These are phyloP conservation scores for Todiramphus saurophagus DNA, from an alignment of 2,113 vertebrate genomes.

Conservation along the genomic window DNA sequence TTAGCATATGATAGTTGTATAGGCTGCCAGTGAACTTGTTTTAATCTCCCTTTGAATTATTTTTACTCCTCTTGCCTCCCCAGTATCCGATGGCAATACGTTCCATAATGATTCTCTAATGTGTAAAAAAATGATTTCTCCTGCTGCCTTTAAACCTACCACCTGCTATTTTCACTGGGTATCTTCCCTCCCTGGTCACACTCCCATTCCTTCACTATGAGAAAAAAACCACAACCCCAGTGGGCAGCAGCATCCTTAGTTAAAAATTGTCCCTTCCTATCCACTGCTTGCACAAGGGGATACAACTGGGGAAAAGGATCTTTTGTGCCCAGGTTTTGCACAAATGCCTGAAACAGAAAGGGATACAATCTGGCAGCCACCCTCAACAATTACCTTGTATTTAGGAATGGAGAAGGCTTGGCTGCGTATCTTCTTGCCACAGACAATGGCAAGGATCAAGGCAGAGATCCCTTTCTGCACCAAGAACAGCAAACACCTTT, in stretches of 20 bases:
- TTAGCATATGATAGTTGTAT: not conserved
- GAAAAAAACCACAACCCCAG: not conserved
- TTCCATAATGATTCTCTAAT: not conserved
- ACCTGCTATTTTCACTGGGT: not conserved
- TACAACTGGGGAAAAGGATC: not conserved
- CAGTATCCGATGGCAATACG: not conserved
- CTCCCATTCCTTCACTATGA: not conserved
- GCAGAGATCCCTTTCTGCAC: not conserved
- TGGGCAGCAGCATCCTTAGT: not conserved
- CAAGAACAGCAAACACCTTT: not conserved
- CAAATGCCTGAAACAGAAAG: not conserved
- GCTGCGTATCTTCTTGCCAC: not conserved
- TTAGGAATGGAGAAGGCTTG: not conserved
- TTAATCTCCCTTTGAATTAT: not conserved
- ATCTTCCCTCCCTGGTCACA: not conserved
- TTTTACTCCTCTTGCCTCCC: not conserved
- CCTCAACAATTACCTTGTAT: not conserved
- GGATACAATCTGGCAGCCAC: accelerated
- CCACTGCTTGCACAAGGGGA: not conserved
- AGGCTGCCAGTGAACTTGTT: conserved; percentile 17
- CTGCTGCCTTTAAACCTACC: not conserved
- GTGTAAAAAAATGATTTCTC: not conserved
- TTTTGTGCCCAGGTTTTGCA: not conserved
- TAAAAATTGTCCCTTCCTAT: not conserved
- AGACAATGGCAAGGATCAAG: accelerated